Conservation (phyloP, 1,140 invertebrate genomes). For the Papilio xuthus region DNA sequence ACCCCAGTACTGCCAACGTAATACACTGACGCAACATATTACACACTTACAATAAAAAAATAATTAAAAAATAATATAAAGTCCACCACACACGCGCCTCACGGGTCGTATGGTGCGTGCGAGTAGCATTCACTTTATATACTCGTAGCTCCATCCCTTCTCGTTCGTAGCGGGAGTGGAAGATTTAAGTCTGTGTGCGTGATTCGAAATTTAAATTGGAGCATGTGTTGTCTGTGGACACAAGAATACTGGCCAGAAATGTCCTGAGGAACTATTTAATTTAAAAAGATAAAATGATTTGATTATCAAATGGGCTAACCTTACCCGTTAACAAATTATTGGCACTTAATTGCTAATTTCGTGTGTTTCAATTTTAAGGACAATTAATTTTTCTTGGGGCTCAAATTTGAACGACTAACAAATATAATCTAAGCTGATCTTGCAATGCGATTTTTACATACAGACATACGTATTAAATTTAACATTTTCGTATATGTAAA, state of each 20-base stretch:
- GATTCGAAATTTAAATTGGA: slow-evolving; percentile 57
- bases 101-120: slow-evolving; percentile 65
- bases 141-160: slow-evolving; percentile 70
- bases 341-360: too few species aligned
- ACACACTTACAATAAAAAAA: slow-evolving; percentile 54
- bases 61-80: slow-evolving; percentile 51
- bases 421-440: too few species aligned
- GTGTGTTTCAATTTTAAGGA: too few species aligned
- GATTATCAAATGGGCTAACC: too few species aligned
- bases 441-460: too few species aligned
- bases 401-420: too few species aligned
- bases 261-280: background rate
- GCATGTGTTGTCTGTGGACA: slow-evolving; percentile 43
- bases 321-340: too few species aligned
- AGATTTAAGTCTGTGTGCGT: slow-evolving; percentile 40
- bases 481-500: background rate
- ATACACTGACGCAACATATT: slow-evolving; percentile 70
- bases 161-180: slow-evolving; percentile 59
- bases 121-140: slow-evolving; percentile 73
- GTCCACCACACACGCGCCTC: slow-evolving; percentile 68
- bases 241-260: background rate
- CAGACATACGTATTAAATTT: too few species aligned
- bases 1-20: slow-evolving; percentile 65
- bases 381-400: too few species aligned
- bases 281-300: background rate